Conservation (phyloP, 2,113 vertebrate genomes). For the Upupa epops region DNA sequence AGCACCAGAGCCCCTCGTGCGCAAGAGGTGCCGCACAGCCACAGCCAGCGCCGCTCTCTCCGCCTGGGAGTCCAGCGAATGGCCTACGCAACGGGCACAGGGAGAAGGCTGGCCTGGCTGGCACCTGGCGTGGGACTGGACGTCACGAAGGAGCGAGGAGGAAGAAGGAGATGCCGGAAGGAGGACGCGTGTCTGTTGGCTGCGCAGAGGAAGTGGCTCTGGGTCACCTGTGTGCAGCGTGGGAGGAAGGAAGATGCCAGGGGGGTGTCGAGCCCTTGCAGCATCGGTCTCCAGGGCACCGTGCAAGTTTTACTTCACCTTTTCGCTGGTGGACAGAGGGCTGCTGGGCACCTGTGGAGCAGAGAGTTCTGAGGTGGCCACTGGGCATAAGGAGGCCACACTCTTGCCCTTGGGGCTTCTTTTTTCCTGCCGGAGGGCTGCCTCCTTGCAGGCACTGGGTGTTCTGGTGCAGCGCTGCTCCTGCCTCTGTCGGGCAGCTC, state of each 20-base stretch:
- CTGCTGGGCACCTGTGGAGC: not conserved
- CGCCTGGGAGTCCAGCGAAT: not conserved
- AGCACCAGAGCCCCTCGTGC: accelerated
- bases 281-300: not conserved
- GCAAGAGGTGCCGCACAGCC: accelerated
- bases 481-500: not conserved
- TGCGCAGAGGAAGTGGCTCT: not conserved
- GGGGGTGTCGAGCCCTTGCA: accelerated
- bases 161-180: not conserved
- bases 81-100: not conserved
- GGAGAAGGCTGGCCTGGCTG: not conserved
- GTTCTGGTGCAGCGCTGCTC: accelerated
- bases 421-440: not conserved
- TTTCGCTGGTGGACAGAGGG: not conserved
- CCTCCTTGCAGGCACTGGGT: not conserved
- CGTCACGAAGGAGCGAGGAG: accelerated
- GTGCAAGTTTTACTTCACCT: too few relatives aligned
- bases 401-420: too few relatives aligned
- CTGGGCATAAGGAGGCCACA: accelerated
- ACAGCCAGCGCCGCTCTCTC: too few relatives aligned
- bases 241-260: too few relatives aligned
- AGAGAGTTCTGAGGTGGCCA: not conserved
- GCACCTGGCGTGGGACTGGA: not conserved
- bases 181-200: accelerated
- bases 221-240: accelerated